Conservation (phyloP, 2,888 invertebrate genomes). For the Pardosa pseudoannulata region DNA sequence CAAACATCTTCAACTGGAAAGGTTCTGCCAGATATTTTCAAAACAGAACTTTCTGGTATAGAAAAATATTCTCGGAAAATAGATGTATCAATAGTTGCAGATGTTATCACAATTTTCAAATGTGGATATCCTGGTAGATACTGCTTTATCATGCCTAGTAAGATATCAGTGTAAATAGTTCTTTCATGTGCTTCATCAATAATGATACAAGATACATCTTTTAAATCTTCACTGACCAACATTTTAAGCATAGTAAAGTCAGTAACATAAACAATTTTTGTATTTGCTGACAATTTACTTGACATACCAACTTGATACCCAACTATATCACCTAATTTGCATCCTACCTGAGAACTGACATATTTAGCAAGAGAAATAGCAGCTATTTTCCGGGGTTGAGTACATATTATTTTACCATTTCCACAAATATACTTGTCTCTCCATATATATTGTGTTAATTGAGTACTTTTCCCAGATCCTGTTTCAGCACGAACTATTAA, state of each 20-base stretch:
- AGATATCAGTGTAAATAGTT: conserved; percentile 77
- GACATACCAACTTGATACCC: conserved; percentile 75
- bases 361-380: conserved; percentile 77
- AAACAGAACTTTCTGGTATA: conserved; percentile 74
- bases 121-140: conserved; percentile 75
- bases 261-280: conserved; percentile 77
- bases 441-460: conserved; percentile 77
- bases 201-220: conserved; percentile 75
- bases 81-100: conserved; percentile 78
- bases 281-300: conserved; percentile 73
- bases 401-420: conserved; percentile 76
- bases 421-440: conserved; percentile 75
- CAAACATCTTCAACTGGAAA: conserved; percentile 77
- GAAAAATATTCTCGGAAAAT: conserved; percentile 77
- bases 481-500: conserved; percentile 77
- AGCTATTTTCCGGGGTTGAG: conserved; percentile 78
- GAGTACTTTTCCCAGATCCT: conserved; percentile 78
- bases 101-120: conserved; percentile 77
- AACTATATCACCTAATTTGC: conserved; percentile 75
- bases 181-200: conserved; percentile 78
- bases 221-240: conserved; percentile 75
- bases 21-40: conserved; percentile 76
- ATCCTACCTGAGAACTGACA: conserved; percentile 76
- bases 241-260: conserved; percentile 77
- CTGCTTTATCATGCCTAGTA: conserved; percentile 77